phyloP scores from a whole-genome alignment of 2,113 vertebrate species.

The Microcebus tavaratra region DNA sequence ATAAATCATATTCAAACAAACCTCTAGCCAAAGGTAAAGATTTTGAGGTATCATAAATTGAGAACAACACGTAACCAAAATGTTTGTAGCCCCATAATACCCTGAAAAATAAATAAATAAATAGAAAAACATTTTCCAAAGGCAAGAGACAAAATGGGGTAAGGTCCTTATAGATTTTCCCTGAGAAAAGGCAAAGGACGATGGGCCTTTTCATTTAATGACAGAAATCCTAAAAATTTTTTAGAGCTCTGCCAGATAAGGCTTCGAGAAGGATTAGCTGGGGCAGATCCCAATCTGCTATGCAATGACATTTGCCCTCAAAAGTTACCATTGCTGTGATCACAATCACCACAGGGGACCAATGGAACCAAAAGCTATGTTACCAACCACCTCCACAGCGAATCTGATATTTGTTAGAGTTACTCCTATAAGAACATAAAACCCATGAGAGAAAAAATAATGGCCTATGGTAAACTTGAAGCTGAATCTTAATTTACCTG shows the following conservation, averaged over 20 bases:
- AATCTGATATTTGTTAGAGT: neutral
- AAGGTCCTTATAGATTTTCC: neutral
- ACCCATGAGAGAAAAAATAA: neutral
- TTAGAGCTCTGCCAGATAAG: neutral
- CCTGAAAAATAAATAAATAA: no score
- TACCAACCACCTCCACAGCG: neutral
- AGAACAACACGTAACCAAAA: neutral
- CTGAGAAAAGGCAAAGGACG: constrained; percentile 26
- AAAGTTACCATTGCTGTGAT: neutral
- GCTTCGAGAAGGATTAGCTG: neutral
- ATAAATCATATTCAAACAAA: constrained; percentile 36
- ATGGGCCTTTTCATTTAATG: neutral
- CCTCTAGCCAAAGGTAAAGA: neutral
- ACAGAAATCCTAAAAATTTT: neutral
- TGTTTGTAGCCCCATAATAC: no score
- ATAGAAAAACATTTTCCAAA: neutral
- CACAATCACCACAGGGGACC: neutral
- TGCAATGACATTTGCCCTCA: neutral
- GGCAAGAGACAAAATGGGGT: neutral
- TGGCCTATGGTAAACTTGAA: neutral
- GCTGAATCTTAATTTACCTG: constrained; percentile 85
- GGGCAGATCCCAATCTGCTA: neutral
- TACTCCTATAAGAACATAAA: neutral
- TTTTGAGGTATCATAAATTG: neutral
- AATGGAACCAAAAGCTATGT: neutral